Base-by-base conservation (phyloP, 2,888 invertebrate genomes). In the Drosophila vallismaia region DNA sequence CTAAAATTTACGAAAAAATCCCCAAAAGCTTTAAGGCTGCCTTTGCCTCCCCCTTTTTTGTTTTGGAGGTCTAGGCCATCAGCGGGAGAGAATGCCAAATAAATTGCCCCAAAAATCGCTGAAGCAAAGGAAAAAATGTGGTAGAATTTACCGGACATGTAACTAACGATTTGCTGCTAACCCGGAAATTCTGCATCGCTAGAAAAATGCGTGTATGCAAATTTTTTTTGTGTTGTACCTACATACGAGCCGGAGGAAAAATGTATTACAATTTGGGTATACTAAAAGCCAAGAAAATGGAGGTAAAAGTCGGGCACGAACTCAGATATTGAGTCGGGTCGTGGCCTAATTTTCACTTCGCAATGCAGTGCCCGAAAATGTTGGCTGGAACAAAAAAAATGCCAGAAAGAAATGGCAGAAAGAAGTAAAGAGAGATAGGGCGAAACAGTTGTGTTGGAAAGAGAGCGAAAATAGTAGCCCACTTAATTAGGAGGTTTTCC, bases 121-220 rank as follows among this genome's bases (percentile, higher is more conserved):
- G 48, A 58, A 12, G 51, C 55, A 53, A 31, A 55, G 46, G 42
- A 76, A 70, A 48, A 71, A 64, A 66, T 57, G 59, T 51, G 57
- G 48, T 69, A 71, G 73, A 79, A 84, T 84, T 84, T 74, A 73
- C 76, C 74, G 79, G 75, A 79, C 76, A 77, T 75, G 71, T 69
- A 74, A 64, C 75, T 55, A 74, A 79, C 81, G 79, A 76, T 70
- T 79, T 75, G 68, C 74, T 66, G 54, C 58, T 26, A 38, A 40
- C 59, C 74, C 58, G 62, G 52, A 57, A 69, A 69, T 54, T 70
- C 53, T 51, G 60, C 69, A 74, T 12, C 40, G 56, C 53, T 57
- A 66, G 71, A 67, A 59, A 86, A 81, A 81, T 81, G 84, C 86
- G 86, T 86, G 57, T 60, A 83, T 84, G 84, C 70, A 86, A 85